Evolutionary conservation across 2,113 vertebrate species (phyloP), one percentile per base, ranked within the genome.

Genomic region (Oryzias celebensis): DNA sequence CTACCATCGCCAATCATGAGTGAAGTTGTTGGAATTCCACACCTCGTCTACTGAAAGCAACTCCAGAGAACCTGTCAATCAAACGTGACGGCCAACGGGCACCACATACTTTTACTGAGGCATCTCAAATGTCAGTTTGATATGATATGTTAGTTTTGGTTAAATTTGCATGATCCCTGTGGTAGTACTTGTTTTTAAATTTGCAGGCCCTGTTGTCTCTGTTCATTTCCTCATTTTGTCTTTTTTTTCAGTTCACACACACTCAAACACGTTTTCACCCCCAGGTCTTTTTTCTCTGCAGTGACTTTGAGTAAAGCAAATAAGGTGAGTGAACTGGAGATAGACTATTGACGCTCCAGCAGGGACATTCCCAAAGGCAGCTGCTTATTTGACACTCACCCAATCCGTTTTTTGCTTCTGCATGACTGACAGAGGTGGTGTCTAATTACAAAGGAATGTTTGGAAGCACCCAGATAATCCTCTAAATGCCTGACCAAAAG

Each of bases 371-470:
- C 78, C 80, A 71, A 78, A 83, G 79, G 66, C 82, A 70, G 73
- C 10, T 5, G 54, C 64, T 80, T 50, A 60, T 73, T 73, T 83
- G 81, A 86, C 81, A 66, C 65, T 78, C 55, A 56, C 72, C 82
- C 89, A 87, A 89, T 90, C 87, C 82, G 83, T 68, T 74, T 63
- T 74, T 81, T 68, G 77, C 84, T 82, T 85, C 81, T 64, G 81
- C 75, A 75, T 84, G 87, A 90, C 74, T 81, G 82, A 89, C 85
- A 78, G 85, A 53, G 22, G 66, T 28, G 73, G 85, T 85, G 77
- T 89, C 85, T 91, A 90, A 91, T 92, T 91, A 91, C 85, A 83
- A 80, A 86, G 90, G 89, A 93, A 92, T 90, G 90, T 88, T 87
- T 78, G 66, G 81, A 82, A 83, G 83, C 44, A 77, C 66, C 64